These are phyloP conservation scores for Bombus pascuorum DNA, from an alignment of 1,140 invertebrate genomes.

Conservation along the genomic window DNA sequence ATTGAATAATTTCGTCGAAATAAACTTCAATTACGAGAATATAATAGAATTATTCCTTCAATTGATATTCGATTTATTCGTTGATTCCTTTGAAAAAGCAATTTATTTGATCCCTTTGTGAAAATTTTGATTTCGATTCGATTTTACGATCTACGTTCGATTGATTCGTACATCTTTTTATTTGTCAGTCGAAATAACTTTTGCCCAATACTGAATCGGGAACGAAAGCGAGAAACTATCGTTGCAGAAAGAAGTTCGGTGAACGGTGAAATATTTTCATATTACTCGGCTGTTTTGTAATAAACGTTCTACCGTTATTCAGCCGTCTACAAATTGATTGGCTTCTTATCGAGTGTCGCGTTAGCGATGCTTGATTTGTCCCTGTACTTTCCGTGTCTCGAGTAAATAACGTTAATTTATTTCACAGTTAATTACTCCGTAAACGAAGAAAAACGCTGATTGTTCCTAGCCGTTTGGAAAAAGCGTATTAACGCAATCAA, in stretches of 20 bases:
- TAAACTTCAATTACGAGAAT: no score
- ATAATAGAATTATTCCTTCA: no score
- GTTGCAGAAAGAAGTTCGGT: constrained; percentile 35
- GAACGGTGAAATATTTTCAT: constrained; percentile 41
- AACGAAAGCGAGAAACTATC: constrained; percentile 34
- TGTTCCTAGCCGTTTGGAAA: neutral
- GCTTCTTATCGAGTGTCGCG: constrained; percentile 20
- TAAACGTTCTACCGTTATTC: neutral
- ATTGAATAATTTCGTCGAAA: no score
- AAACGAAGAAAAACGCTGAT: neutral
- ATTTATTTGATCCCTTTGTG: neutral
- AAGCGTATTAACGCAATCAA: neutral
- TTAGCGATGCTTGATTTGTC: constrained; percentile 27
- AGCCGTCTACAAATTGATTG: constrained; percentile 39
- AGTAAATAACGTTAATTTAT: neutral
- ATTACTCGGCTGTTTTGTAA: constrained; percentile 32
- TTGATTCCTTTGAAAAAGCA: neutral
- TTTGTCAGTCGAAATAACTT: neutral
- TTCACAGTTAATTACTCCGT: neutral
- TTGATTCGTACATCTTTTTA: neutral
- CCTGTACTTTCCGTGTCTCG: neutral
- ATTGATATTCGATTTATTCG: neutral
- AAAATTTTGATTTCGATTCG: neutral
- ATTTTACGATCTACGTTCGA: neutral
- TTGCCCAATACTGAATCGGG: constrained; percentile 2